phyloP scores from a whole-genome alignment of 2,113 vertebrate genomes.

The Melanostigma gelatinosum region DNA sequence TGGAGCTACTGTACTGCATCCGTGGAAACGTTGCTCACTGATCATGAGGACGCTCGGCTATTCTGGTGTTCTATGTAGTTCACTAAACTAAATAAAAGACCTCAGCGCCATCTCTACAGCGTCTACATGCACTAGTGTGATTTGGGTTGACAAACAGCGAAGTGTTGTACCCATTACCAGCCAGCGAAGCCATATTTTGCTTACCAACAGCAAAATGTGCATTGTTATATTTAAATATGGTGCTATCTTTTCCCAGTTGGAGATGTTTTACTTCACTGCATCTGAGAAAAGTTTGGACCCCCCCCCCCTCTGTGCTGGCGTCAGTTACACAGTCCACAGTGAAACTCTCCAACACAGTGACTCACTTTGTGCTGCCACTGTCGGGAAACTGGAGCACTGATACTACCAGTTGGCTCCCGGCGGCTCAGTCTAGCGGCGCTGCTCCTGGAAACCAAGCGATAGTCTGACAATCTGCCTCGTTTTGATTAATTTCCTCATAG shows the following conservation, averaged over 20 bases:
- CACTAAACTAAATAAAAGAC: background rate
- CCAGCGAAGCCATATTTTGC: background rate
- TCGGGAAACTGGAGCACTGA: constrained; percentile 22
- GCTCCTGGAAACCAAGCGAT: constrained; percentile 7
- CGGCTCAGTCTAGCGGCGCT: constrained; percentile 5
- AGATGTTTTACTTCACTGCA: background rate
- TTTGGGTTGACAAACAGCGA: background rate
- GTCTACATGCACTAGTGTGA: background rate
- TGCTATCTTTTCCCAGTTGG: background rate
- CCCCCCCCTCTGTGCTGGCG: background rate
- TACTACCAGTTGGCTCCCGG: constrained; percentile 20
- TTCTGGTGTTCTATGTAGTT: background rate
- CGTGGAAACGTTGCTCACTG: constrained; percentile 2
- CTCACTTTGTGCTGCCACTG: constrained; percentile 37
- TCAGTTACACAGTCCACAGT: constrained; percentile 6
- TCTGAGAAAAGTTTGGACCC: constrained; percentile 13
- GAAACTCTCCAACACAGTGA: constrained; percentile 38
- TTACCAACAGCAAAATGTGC: background rate
- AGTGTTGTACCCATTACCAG: background rate
- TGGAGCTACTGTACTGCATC: background rate
- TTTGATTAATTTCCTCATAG: constrained; percentile 22
- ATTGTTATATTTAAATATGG: background rate
- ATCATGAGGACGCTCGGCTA: background rate
- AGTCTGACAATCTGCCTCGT: constrained; percentile 33
- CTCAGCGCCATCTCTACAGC: background rate